Evolutionary conservation across 2,888 invertebrate genomes (phyloP), one percentile per base, ranked within the genome.

Genomic region (Mystacides longicornis): DNA sequence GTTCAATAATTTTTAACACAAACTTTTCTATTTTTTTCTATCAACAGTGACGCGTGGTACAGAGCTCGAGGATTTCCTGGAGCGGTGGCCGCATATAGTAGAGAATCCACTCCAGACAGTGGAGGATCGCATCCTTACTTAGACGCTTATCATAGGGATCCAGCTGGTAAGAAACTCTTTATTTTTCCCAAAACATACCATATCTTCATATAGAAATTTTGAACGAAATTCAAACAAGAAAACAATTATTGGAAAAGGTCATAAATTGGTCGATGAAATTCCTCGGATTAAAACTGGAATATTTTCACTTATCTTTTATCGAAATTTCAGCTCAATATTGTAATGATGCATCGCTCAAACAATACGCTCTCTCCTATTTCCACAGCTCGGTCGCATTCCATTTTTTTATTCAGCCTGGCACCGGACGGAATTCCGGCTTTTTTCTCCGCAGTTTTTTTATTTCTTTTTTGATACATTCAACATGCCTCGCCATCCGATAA

Each of bases 51-150:
- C 46, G 61, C 61, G 47, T 61, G 61, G 61, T 61, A 59, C 68
- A 62, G 71, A 76, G 71, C 81, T 75, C 72, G 81, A 71, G 71
- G 80, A 66, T 71, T 84, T 73, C 79, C 87, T 64, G 80, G 87
- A 55, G 83, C 83, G 21, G 81, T 82, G 3, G 78, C 81, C 21
- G 74, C 68, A 11, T 91, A 91, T 71, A 91, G 90, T 73, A 82
- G 91, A 65, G 91, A 92, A 74, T 91, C 91, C 60, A 91, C 91
- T 51, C 91, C 91, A 2, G 91, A 92, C 71, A 90, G 89, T 67
- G 90, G 90, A 51, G 90, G 89, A 58, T 90, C 90, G 54, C 91
- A 91, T 75, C 77, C 77, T 2, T 92, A 91, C 70, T 83, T 91
- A 73, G 91, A 92, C 71, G 87, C 88, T 60, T 92, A 91, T 71